Evolutionary conservation across 2,888 invertebrate genomes (phyloP).

Genomic region (Noctua janthe): DNA sequence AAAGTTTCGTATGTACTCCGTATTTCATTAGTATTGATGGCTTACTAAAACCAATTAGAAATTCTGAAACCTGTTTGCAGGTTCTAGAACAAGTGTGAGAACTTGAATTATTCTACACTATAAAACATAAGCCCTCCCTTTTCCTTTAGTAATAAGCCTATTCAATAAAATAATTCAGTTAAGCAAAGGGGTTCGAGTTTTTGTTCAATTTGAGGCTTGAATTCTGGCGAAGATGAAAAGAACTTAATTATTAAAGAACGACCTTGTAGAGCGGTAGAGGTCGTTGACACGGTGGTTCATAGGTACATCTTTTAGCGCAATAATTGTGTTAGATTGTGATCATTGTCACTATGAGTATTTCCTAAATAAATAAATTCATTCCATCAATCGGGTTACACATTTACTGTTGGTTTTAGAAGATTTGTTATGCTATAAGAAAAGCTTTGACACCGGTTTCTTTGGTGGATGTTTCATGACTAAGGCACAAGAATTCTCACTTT

Average conservation of each 20-base stretch:
- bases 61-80: conserved; percentile 65
- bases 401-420: neutral
- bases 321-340: conserved; percentile 26
- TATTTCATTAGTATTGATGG: conserved; percentile 68
- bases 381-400: neutral
- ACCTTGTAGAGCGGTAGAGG: conserved; percentile 60
- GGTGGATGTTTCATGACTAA: conserved; percentile 1
- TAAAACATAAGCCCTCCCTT: conserved; percentile 59
- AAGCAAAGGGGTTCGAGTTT: conserved; percentile 67
- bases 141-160: conserved; percentile 80
- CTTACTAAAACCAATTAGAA: conserved; percentile 69
- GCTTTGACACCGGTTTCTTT: neutral
- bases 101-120: conserved; percentile 65
- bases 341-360: conserved; percentile 11
- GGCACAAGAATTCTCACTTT: conserved; percentile 22
- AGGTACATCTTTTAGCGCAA: conserved; percentile 37
- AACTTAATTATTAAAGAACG: conserved; percentile 62
- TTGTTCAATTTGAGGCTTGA: conserved; percentile 68
- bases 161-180: conserved; percentile 78
- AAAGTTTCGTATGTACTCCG: conserved; percentile 47
- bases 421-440: neutral
- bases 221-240: conserved; percentile 59
- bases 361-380: neutral
- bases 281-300: conserved; percentile 55
- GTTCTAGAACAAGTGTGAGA: conserved; percentile 75